Conservation (phyloP, 2,797 vertebrate genomes). For the Halcyon leucocephala region DNA sequence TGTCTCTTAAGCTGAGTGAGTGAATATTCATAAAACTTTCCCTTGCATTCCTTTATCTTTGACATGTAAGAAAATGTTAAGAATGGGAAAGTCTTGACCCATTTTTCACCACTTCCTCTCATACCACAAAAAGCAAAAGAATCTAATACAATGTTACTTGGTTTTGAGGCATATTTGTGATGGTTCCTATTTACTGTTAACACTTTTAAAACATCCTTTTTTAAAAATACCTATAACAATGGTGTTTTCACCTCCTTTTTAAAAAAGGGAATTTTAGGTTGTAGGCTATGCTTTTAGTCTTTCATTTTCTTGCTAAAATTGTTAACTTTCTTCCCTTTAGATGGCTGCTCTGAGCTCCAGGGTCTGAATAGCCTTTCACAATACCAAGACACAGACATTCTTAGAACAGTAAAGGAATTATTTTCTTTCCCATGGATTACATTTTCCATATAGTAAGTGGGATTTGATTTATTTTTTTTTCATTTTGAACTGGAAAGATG, state of each 20-base stretch:
- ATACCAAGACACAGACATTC: not conserved
- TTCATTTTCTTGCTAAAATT: not conserved
- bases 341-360: not conserved
- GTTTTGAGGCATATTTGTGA: not conserved
- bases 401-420: not conserved
- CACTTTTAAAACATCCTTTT: not conserved
- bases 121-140: not conserved
- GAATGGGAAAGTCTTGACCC: not conserved
- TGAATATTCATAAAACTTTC: not conserved
- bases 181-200: not conserved
- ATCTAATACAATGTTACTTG: not conserved
- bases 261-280: not conserved
- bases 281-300: not conserved
- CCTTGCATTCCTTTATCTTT: not conserved
- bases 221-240: accelerated
- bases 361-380: not conserved
- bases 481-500: not conserved
- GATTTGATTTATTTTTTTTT: not conserved
- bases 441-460: not conserved
- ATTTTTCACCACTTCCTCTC: conserved; percentile 12
- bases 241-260: not conserved
- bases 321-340: not conserved
- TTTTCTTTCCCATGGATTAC: not conserved
- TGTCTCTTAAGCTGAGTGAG: not conserved
- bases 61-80: not conserved